Percentiles rank a stretch among this genome's conserved stretches.
Conservation (phyloP, 2,888 invertebrate species). For the Cryptocephalus moraei region DNA sequence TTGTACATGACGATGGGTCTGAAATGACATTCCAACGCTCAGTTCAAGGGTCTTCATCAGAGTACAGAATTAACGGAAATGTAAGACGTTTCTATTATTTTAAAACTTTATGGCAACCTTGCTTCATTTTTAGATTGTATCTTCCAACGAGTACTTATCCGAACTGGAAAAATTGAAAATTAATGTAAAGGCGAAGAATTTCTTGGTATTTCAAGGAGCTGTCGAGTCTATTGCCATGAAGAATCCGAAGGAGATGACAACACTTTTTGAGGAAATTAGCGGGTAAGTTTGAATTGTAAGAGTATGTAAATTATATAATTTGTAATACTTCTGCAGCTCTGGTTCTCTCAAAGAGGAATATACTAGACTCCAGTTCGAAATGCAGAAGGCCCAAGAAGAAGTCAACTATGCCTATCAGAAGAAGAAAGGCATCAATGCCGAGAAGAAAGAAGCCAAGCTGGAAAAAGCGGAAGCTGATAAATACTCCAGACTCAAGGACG, state of each 20-base stretch:
- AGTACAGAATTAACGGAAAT: slow-evolving; percentile 85
- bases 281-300: slow-evolving; percentile 46
- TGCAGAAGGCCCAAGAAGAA: slow-evolving; percentile 95
- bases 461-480: slow-evolving; percentile 99
- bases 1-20: slow-evolving; percentile 69
- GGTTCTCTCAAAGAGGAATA: slow-evolving; percentile 95
- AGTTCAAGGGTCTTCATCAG: slow-evolving; percentile 86
- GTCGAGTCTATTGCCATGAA: slow-evolving; percentile 99
- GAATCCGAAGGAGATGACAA: slow-evolving; percentile 96
- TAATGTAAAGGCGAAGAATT: slow-evolving; percentile 98
- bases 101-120: slow-evolving; percentile 2
- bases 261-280: slow-evolving; percentile 96
- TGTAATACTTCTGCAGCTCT: slow-evolving; percentile 50
- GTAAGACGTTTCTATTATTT: slow-evolving; percentile 41
- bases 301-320: not conserved
- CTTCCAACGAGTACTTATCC: slow-evolving; percentile 70
- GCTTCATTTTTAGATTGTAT: slow-evolving; percentile 54
- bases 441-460: slow-evolving; percentile 93
- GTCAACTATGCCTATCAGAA: slow-evolving; percentile 97
- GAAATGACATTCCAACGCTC: slow-evolving; percentile 81
- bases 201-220: slow-evolving; percentile 97
- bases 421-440: slow-evolving; percentile 96
- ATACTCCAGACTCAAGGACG: slow-evolving; percentile 86
- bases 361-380: slow-evolving; percentile 82
- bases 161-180: slow-evolving; percentile 92